Percentiles rank a stretch among this genome's conserved stretches.
Conservation (phyloP, 2,113 vertebrate genomes). For the Misgurnus mizolepis region DNA sequence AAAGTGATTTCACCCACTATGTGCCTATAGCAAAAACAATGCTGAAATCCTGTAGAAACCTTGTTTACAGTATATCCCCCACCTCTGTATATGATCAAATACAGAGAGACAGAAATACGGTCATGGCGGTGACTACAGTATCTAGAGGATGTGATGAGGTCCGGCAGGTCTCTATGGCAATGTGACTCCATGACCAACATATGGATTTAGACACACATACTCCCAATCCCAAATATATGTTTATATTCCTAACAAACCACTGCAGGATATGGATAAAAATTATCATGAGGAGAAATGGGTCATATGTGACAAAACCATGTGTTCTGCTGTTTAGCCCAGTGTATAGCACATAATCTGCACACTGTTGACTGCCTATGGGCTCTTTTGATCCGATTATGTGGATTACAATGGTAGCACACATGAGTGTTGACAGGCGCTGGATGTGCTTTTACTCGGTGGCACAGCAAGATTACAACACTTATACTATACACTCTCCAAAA, state of each 20-base stretch:
- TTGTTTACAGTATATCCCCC: neutral
- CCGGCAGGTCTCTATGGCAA: conserved; percentile 17
- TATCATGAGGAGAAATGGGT: neutral
- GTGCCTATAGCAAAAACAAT: neutral
- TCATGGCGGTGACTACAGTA: neutral
- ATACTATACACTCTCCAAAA: too few relatives aligned
- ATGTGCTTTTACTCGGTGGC: neutral
- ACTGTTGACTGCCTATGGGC: conserved; percentile 20
- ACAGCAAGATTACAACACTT: neutral
- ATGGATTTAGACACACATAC: conserved; percentile 1
- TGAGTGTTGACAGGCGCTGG: conserved; percentile 25
- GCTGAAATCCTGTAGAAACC: neutral
- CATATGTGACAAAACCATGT: neutral
- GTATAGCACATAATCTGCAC: neutral
- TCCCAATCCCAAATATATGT: neutral
- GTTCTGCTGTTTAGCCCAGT: conserved; percentile 5
- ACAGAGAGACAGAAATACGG: neutral
- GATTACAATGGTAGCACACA: conserved; percentile 26
- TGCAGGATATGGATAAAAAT: conserved; percentile 9
- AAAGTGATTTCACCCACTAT: neutral
- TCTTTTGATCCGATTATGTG: conserved; percentile 4
- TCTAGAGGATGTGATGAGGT: conserved; percentile 1
- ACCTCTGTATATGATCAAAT: neutral
- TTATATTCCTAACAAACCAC: neutral
- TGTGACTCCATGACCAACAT: conserved; percentile 4